A percentile compares a stretch with the other conserved stretches of the same genome.
Conservation (phyloP, 2,888 invertebrate species). For the Leuctra nigra region DNA sequence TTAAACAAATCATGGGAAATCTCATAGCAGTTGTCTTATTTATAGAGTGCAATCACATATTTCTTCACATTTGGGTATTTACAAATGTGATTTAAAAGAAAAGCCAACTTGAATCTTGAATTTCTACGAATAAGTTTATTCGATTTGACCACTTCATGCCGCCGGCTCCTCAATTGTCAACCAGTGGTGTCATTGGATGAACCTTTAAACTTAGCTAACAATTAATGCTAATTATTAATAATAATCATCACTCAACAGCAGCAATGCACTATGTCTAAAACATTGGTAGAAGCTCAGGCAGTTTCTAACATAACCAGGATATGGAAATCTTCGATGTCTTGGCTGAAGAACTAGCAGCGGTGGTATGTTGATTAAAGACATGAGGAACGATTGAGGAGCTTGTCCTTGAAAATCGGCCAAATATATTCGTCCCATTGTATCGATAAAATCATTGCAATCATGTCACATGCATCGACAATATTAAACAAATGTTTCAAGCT, state of each 20-base stretch:
- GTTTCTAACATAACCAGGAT: constrained; percentile 46
- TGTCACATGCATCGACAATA: constrained; percentile 35
- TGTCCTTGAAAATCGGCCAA: constrained; percentile 40
- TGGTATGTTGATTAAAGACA: constrained; percentile 43
- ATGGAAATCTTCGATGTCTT: constrained; percentile 48
- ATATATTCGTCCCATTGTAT: constrained; percentile 40
- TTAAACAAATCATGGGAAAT: too few species aligned
- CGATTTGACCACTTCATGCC: too few species aligned
- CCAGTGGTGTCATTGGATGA: constrained; percentile 41
- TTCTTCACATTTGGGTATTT: too few species aligned
- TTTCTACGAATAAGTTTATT: too few species aligned
- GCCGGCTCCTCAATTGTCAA: too few species aligned
- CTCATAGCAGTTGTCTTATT: too few species aligned
- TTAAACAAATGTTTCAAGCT: constrained; percentile 40
- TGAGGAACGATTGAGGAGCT: constrained; percentile 45
- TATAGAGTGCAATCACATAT: too few species aligned
- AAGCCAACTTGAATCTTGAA: too few species aligned
- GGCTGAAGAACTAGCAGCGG: constrained; percentile 39
- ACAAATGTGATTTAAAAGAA: too few species aligned
- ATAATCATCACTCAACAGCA: too few species aligned
- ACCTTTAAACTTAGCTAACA: constrained; percentile 37
- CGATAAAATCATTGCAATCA: constrained; percentile 41
- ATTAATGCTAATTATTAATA: constrained; percentile 34
- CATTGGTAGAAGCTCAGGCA: constrained; percentile 44
- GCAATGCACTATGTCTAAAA: constrained; percentile 46